Evolutionary conservation across 2,888 invertebrate species (phyloP), one percentile per base, ranked within the genome.

Genomic region (Dione vanillae): DNA sequence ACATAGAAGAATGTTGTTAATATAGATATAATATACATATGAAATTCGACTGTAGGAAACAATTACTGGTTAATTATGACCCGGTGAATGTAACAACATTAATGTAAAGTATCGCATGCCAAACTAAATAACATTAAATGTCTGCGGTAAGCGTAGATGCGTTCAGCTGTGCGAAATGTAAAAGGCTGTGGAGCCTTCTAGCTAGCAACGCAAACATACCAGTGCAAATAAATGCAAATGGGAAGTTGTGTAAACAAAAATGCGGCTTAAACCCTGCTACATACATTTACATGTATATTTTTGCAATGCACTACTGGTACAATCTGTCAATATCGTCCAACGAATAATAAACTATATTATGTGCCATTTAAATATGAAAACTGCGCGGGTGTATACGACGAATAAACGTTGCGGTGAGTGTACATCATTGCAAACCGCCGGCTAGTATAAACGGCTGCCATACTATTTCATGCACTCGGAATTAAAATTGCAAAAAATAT

Each of bases 171-270:
- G 79, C 80, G 79, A 82, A 81, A 86, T 83, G 79, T 78, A 81
- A 79, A 80, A 82, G 79, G 78, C 72, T n/a, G 56, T n/a, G 51
- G 20, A 59, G 59, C 78, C 56, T 78, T 82, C 79, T 81, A 82
- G 78, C 79, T 80, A 82, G 78, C 72, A 71, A 71, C 70, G 73
- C 75, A 76, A 70, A 78, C 75, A 76, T 19, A 49, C 71, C 75
- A 74, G 73, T 78, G 81, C 78, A 79, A 78, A 78, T 80, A 82
- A 80, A 83, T 80, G 80, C 78, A 85, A 83, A 86, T 83, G 82
- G 78, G 82, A 82, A 82, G 81, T 82, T 83, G 83, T 84, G 81
- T 80, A 80, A 82, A 83, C 84, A 86, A 86, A 85, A 84, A 84
- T 83, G 79, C 78, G 76, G 81, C 81, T 82, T 76, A 76, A 80